These are phyloP conservation scores for Tetragonula clypearis DNA, from an alignment of 1,140 invertebrate genomes.

Conservation along the genomic window DNA sequence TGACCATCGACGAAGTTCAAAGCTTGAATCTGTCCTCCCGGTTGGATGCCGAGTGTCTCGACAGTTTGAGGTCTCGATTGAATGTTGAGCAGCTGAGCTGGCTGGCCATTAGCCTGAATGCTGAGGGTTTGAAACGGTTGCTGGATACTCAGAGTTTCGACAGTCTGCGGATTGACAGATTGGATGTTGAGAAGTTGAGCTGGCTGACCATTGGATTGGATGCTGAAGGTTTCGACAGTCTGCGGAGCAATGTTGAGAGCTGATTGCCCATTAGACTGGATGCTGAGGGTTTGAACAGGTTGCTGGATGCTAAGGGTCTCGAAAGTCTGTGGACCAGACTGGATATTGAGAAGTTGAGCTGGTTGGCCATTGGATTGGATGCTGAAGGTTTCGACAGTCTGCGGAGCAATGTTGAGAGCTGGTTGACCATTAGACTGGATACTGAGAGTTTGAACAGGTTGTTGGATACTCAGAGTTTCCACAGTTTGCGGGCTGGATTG, in stretches of 20 bases:
- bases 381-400: not conserved
- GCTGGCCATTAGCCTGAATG: not conserved
- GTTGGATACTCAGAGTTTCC: not conserved
- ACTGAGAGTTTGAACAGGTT: not conserved
- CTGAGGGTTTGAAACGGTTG: not conserved
- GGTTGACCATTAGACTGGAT: not conserved
- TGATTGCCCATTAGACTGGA: not conserved
- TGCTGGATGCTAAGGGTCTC: not conserved
- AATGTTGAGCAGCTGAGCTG: not conserved
- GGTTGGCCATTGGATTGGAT: not conserved
- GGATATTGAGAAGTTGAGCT: not conserved
- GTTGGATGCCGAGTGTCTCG: not conserved
- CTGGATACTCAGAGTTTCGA: not conserved
- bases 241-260: not conserved
- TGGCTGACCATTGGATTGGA: not conserved
- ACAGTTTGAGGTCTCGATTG: not conserved
- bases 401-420: not conserved
- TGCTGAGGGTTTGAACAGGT: not conserved
- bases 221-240: not conserved
- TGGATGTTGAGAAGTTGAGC: not conserved
- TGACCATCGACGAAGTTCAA: not conserved
- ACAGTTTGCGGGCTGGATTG: no score
- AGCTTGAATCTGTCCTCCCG: not conserved
- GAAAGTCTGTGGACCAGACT: not conserved
- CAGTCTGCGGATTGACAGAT: no score